Conservation (phyloP, 2,113 vertebrate species). For the Shinisaurus crocodilurus region DNA sequence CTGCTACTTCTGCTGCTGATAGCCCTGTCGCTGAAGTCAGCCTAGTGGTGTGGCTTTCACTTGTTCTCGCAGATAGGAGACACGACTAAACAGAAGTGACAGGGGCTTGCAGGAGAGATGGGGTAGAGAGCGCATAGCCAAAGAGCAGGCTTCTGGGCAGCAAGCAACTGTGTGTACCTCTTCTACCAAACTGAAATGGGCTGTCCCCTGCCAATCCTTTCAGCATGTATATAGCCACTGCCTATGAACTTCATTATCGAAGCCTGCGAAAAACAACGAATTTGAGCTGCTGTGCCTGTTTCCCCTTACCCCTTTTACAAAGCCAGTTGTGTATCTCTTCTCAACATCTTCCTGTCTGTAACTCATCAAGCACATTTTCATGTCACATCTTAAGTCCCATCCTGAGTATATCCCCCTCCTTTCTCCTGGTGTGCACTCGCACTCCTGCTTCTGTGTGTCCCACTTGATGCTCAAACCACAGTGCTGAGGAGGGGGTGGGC, state of each 20-base stretch:
- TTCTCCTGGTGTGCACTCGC: not conserved
- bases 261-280: not conserved
- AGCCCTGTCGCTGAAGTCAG: conserved; percentile 1
- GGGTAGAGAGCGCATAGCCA: conserved; percentile 12
- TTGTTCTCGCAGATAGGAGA: conserved; percentile 33
- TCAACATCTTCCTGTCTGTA: not conserved
- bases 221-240: not conserved
- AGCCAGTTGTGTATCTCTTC: not conserved
- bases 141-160: conserved; percentile 3
- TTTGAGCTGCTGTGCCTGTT: not conserved
- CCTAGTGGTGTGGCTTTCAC: conserved; percentile 19
- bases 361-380: conserved; percentile 4
- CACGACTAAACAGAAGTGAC: conserved; percentile 35
- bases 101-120: conserved; percentile 21
- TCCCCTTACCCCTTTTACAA: not conserved
- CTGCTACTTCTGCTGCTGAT: conserved; percentile 28
- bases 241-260: not conserved
- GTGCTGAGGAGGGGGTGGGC: conserved; percentile 10
- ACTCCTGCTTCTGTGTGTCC: conserved; percentile 22
- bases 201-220: not conserved
- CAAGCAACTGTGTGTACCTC: not conserved
- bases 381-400: not conserved
- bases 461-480: conserved; percentile 9
- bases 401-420: conserved; percentile 17
- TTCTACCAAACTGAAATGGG: not conserved